A percentile compares a stretch with the other conserved stretches of the same genome.
phyloP scores from a whole-genome alignment of 1,140 invertebrate species.

The Drosophila kanapiae region DNA sequence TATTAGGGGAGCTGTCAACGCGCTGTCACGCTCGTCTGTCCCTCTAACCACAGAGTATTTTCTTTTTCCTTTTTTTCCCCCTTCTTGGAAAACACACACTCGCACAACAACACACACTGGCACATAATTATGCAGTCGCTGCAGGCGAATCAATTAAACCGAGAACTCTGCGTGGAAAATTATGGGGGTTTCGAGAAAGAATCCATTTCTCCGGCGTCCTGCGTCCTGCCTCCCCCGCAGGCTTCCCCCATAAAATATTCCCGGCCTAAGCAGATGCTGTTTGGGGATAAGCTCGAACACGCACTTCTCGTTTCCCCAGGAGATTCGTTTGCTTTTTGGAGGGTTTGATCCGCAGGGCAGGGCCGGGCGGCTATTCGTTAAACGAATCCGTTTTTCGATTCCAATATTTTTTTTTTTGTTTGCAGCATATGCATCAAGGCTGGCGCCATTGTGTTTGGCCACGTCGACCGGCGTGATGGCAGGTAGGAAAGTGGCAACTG shows the following conservation, averaged over 20 bases:
- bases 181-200: constrained; percentile 10
- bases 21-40: constrained; percentile 49
- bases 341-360: constrained; percentile 4
- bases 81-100: constrained; percentile 18
- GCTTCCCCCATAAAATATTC: constrained; percentile 10
- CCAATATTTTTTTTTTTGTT: constrained; percentile 9
- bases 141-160: constrained; percentile 58
- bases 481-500: constrained; percentile 37
- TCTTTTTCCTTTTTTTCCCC: neutral
- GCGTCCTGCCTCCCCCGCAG: too few species aligned
- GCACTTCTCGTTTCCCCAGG: constrained; percentile 10
- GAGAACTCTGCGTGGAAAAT: constrained; percentile 21
- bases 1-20: constrained; percentile 46
- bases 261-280: constrained; percentile 9
- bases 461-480: constrained; percentile 4
- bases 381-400: constrained; percentile 26
- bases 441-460: constrained; percentile 51
- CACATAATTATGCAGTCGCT: constrained; percentile 56
- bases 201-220: neutral
- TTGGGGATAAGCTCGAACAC: constrained; percentile 1
- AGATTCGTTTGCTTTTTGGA: constrained; percentile 7
- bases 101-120: neutral
- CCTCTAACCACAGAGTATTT: constrained; percentile 11
- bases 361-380: constrained; percentile 5
- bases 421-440: constrained; percentile 16